A percentile compares a stretch with the other conserved stretches of the same genome.
Evolutionary conservation across 2,113 vertebrate genomes (phyloP).

Genomic region (cat (Felis catus)): DNA sequence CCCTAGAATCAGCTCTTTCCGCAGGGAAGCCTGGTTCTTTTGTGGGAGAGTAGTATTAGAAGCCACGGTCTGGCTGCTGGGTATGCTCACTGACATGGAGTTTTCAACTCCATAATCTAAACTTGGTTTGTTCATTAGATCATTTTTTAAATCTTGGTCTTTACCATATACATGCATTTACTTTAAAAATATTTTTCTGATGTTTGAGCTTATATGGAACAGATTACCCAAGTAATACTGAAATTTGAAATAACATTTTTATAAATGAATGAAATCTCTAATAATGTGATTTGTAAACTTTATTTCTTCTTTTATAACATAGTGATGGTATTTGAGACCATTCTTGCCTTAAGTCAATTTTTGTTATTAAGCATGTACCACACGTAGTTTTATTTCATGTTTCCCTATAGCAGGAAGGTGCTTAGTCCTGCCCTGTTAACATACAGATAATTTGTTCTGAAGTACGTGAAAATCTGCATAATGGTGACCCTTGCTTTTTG

Average conservation of each 20-base stretch:
- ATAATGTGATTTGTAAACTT: background rate
- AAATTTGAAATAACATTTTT: constrained; percentile 10
- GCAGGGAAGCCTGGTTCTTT: background rate
- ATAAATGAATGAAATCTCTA: background rate
- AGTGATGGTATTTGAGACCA: background rate
- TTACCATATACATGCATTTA: background rate
- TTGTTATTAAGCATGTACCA: background rate
- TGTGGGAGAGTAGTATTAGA: background rate
- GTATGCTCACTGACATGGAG: background rate
- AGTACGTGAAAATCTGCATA: background rate
- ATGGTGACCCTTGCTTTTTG: background rate
- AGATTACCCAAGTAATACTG: background rate
- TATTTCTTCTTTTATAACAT: background rate
- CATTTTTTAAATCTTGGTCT: constrained; percentile 19
- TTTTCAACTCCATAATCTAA: background rate
- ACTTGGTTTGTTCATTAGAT: background rate
- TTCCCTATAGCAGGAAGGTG: background rate
- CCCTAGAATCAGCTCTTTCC: background rate
- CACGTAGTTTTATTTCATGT: background rate
- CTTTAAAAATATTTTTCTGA: constrained; percentile 4
- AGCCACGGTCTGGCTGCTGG: background rate
- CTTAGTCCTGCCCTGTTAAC: background rate
- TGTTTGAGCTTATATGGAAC: background rate
- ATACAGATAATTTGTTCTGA: background rate
- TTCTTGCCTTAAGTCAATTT: background rate